These are phyloP conservation scores for Papilio protenor DNA, from an alignment of 2,888 invertebrate species.

Conservation along the genomic window DNA sequence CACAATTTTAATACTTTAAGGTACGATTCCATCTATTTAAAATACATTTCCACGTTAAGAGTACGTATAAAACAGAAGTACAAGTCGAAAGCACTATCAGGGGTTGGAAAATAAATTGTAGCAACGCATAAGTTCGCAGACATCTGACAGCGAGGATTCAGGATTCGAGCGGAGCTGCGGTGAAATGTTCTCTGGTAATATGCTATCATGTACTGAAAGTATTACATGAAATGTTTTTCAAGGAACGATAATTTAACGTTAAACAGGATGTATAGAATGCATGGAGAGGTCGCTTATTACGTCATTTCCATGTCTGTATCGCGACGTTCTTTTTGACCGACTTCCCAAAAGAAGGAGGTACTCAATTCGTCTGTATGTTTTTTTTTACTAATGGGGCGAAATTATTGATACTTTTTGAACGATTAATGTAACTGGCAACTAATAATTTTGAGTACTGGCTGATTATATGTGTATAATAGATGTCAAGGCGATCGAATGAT, in stretches of 20 bases:
- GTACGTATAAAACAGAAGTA: slow-evolving; percentile 28
- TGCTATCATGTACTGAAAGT: slow-evolving; percentile 33
- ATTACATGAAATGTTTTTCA: slow-evolving; percentile 29
- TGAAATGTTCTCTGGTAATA: slow-evolving; percentile 33
- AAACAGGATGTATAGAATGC: no score
- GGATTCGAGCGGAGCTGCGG: slow-evolving; percentile 33
- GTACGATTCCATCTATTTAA: not conserved
- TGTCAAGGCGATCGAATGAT: no score
- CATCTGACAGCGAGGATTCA: slow-evolving; percentile 42
- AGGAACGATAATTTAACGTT: not conserved
- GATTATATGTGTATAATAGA: no score
- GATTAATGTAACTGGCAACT: no score
- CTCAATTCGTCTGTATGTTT: no score
- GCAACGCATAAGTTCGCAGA: slow-evolving; percentile 43
- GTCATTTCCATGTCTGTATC: no score
- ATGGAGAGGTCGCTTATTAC: no score
- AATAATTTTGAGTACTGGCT: no score
- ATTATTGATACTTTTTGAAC: no score
- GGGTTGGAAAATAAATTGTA: slow-evolving; percentile 43
- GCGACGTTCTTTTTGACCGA: no score
- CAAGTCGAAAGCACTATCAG: slow-evolving; percentile 42
- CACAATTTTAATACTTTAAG: not conserved
- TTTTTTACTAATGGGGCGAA: no score
- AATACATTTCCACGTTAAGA: slow-evolving; percentile 18
- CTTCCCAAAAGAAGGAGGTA: no score